Percentiles rank a stretch among this genome's conserved stretches.
These are phyloP conservation scores for Pycnomerus fuliginosus DNA, from an alignment of 2,888 invertebrate species.

Conservation along the genomic window DNA sequence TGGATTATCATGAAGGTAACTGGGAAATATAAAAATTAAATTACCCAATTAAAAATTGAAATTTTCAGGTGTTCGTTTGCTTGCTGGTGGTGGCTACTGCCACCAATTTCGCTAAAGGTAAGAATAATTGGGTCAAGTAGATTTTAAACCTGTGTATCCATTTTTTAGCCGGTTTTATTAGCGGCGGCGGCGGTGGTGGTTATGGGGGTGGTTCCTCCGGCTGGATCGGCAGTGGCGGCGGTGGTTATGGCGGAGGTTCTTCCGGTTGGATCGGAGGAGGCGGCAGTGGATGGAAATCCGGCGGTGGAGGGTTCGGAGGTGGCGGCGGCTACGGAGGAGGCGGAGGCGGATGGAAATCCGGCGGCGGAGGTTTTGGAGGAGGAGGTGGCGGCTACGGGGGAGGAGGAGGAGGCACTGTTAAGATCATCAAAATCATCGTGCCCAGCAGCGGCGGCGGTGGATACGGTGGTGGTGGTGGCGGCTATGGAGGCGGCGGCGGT, in stretches of 20 bases:
- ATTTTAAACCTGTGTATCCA: not conserved
- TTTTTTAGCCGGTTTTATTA: constrained; percentile 24
- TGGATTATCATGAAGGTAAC: constrained; percentile 25
- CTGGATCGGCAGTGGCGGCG: constrained; percentile 10
- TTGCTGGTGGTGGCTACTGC: constrained; percentile 36
- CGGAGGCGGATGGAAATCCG: constrained; percentile 18
- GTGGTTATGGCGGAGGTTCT: constrained; percentile 8
- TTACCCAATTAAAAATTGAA: constrained; percentile 8
- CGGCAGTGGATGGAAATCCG: constrained; percentile 22
- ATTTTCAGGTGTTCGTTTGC: constrained; percentile 41
- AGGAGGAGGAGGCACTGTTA: constrained; percentile 29
- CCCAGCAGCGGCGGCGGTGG: constrained; percentile 37
- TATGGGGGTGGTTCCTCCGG: constrained; percentile 20
- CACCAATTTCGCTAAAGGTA: constrained; percentile 29
- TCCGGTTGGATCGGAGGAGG: constrained; percentile 8
- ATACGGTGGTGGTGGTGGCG: constrained; percentile 31
- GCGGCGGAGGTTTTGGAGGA: constrained; percentile 19
- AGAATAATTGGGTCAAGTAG: not conserved
- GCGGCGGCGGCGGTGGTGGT: constrained; percentile 24
- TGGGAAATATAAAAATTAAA: constrained; percentile 1
- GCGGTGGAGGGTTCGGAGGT: constrained; percentile 19
- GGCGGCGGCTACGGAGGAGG: constrained; percentile 12
- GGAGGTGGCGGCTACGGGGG: constrained; percentile 18
- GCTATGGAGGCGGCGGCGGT: constrained; percentile 29
- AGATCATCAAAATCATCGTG: constrained; percentile 39